Percentiles rank a stretch among this genome's conserved stretches.
phyloP scores from a whole-genome alignment of 1,140 invertebrate species.

The Papilio helenus region DNA sequence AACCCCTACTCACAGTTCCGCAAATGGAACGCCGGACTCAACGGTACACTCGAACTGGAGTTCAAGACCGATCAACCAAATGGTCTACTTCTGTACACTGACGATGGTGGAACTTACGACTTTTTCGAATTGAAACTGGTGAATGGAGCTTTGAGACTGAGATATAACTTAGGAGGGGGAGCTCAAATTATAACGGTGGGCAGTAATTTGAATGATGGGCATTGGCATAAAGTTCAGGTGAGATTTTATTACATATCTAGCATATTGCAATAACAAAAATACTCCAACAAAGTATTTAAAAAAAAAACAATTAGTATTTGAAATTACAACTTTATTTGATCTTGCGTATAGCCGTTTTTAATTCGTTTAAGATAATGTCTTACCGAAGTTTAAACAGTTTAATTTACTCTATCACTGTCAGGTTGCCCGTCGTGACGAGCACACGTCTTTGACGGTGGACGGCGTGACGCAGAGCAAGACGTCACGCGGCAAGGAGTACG shows the following conservation, averaged over 20 bases:
- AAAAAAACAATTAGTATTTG: too few relatives aligned
- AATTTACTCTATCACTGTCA: constrained; percentile 45
- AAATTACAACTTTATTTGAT: too few relatives aligned
- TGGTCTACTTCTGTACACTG: constrained; percentile 94
- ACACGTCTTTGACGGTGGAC: constrained; percentile 92
- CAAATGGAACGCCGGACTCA: constrained; percentile 94
- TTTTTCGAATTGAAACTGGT: constrained; percentile 98
- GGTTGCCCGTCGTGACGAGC: constrained; percentile 89
- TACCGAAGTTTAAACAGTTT: neutral
- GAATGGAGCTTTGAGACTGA: constrained; percentile 92
- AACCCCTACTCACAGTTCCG: constrained; percentile 95
- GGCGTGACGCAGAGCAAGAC: constrained; percentile 88
- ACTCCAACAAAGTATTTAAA: too few relatives aligned
- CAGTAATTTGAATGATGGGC: constrained; percentile 92
- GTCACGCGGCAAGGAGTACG: constrained; percentile 92
- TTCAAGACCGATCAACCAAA: constrained; percentile 96
- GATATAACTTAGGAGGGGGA: constrained; percentile 94
- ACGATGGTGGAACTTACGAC: constrained; percentile 96
- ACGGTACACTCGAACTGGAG: constrained; percentile 95
- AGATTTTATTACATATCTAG: constrained; percentile 45
- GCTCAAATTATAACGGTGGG: constrained; percentile 94
- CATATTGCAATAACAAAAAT: neutral
- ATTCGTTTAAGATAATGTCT: too few relatives aligned
- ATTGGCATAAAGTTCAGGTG: constrained; percentile 94
- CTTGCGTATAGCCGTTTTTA: too few relatives aligned